Conservation (phyloP, 1,140 invertebrate species). For the Centruroides sculpturatus region DNA sequence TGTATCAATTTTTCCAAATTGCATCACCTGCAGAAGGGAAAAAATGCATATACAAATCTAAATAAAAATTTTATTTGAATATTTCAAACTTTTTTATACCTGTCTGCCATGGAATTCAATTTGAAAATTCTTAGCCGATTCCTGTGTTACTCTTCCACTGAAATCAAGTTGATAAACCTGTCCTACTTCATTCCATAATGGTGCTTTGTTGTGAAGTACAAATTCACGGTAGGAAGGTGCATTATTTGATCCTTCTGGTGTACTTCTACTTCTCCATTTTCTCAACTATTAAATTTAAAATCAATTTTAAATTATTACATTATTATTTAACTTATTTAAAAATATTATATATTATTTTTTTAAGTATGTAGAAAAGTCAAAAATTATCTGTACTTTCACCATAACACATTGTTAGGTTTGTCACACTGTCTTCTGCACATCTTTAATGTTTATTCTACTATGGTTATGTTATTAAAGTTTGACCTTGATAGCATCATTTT, state of each 20-base stretch:
- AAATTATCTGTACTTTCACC: too few relatives aligned
- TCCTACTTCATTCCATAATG: conserved; percentile 98
- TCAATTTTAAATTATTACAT: too few relatives aligned
- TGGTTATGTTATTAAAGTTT: too few relatives aligned
- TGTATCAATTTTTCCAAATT: conserved; percentile 95
- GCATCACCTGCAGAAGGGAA: conserved; percentile 66
- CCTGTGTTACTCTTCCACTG: conserved; percentile 96
- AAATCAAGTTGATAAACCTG: conserved; percentile 99
- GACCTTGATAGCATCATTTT: too few relatives aligned
- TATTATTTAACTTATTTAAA: too few relatives aligned
- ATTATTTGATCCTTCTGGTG: conserved; percentile 16
- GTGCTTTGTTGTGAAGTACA: conserved; percentile 96
- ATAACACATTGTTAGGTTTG: too few relatives aligned
- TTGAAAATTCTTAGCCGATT: conserved; percentile 99
- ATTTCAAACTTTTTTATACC: conserved; percentile 37
- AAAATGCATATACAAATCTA: neutral
- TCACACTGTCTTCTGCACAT: too few relatives aligned
- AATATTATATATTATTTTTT: too few relatives aligned
- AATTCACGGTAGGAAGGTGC: conserved; percentile 44
- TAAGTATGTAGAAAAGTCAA: too few relatives aligned
- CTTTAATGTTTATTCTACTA: too few relatives aligned
- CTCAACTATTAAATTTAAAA: neutral
- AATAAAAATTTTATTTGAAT: conserved; percentile 1
- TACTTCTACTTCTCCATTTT: conserved; percentile 13
- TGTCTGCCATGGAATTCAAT: conserved; percentile 95